Evolutionary conservation across 2,888 invertebrate species (phyloP).

Genomic region (Platerodrilus igneus): DNA sequence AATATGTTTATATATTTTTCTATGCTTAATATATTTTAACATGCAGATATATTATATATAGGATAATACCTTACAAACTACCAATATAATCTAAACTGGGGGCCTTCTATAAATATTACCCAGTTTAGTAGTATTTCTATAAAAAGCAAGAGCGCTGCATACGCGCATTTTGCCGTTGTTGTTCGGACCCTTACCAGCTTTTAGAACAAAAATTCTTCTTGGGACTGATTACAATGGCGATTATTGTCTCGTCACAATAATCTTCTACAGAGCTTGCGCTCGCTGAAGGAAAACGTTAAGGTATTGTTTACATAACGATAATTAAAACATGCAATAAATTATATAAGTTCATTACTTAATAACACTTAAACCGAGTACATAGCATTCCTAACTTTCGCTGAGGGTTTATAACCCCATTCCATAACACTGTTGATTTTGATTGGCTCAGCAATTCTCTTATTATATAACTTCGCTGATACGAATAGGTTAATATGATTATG

Average conservation of each 20-base stretch:
- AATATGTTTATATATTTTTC: too few relatives aligned
- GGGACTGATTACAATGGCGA: slow-evolving; percentile 44
- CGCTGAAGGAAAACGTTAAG: slow-evolving; percentile 32
- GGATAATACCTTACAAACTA: slow-evolving; percentile 16
- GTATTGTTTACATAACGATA: too few relatives aligned
- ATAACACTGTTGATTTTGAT: slow-evolving; percentile 47
- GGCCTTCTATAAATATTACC: slow-evolving; percentile 35
- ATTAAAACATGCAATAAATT: too few relatives aligned
- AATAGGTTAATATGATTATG: too few relatives aligned
- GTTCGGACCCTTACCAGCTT: slow-evolving; percentile 53
- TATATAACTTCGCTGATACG: too few relatives aligned
- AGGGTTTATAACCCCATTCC: slow-evolving; percentile 46
- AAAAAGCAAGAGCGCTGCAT: slow-evolving; percentile 24
- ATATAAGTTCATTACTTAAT: too few relatives aligned
- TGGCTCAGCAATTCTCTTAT: slow-evolving; percentile 52
- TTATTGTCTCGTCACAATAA: slow-evolving; percentile 52
- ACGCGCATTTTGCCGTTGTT: slow-evolving; percentile 39
- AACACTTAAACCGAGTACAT: slow-evolving; percentile 28
- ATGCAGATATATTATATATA: slow-evolving; percentile 18
- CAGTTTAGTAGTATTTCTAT: slow-evolving; percentile 26
- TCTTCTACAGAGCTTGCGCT: slow-evolving; percentile 40
- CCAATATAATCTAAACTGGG: slow-evolving; percentile 35
- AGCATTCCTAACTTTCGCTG: slow-evolving; percentile 32
- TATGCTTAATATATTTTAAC: too few relatives aligned
- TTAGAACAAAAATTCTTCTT: slow-evolving; percentile 34